Evolutionary conservation across 2,888 invertebrate genomes (phyloP).

Genomic region (Apodemia hepburni): DNA sequence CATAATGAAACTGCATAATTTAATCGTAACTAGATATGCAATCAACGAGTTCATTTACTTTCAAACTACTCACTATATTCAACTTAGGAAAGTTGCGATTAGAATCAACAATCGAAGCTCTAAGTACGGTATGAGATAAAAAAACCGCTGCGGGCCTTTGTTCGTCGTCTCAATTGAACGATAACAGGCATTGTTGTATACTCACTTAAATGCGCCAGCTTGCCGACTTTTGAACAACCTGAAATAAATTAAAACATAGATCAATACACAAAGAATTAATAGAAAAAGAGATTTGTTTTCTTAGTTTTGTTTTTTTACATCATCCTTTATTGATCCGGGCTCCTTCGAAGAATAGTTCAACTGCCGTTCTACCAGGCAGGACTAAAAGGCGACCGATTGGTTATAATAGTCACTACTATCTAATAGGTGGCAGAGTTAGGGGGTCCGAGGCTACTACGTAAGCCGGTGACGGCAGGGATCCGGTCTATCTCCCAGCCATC

Average conservation of each 20-base stretch:
- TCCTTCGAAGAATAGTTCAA: no score
- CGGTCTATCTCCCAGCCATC: no score
- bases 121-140: constrained; percentile 19
- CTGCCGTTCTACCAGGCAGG: no score
- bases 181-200: constrained; percentile 34
- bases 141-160: constrained; percentile 20
- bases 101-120: constrained; percentile 21
- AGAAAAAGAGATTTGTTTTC: no score
- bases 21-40: background rate
- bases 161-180: constrained; percentile 22
- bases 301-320: no score
- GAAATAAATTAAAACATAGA: constrained; percentile 43
- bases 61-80: background rate
- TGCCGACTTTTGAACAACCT: constrained; percentile 61
- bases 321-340: no score
- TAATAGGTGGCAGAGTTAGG: no score
- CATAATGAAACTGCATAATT: constrained; percentile 3
- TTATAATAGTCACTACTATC: no score
- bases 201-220: constrained; percentile 76
- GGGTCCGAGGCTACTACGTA: no score
- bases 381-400: no score
- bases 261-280: background rate
- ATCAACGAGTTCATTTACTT: constrained; percentile 10
- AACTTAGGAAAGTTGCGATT: constrained; percentile 9
- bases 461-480: no score